Conservation (phyloP, 2,113 vertebrate species). For the Lophochroa leadbeateri region DNA sequence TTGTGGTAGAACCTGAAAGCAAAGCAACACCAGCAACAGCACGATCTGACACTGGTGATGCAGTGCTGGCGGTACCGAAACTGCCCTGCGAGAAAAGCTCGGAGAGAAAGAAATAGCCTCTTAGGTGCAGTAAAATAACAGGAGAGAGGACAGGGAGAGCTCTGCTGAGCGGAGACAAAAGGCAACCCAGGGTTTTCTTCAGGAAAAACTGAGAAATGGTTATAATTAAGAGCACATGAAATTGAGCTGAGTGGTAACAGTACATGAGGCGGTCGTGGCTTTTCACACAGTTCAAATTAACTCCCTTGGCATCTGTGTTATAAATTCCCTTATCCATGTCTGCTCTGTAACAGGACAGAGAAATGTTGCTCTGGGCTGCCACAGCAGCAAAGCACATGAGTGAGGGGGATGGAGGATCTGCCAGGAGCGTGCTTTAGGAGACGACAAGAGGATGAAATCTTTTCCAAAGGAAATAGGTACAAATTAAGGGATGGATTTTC, state of each 20-base stretch:
- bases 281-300: neutral
- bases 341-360: neutral
- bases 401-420: neutral
- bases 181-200: neutral
- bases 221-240: neutral
- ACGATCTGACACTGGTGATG: neutral
- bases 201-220: neutral
- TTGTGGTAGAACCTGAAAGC: neutral
- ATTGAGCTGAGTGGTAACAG: neutral
- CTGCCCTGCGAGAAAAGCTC: neutral
- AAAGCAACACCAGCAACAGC: neutral
- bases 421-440: neutral
- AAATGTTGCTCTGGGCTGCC: neutral
- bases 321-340: neutral
- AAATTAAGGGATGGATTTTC: neutral
- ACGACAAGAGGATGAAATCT: neutral
- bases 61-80: neutral
- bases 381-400: neutral
- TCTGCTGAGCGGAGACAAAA: neutral
- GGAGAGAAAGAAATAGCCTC: neutral
- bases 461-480: neutral
- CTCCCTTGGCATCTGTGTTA: neutral
- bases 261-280: neutral
- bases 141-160: neutral
- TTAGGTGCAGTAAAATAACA: accelerated